phyloP scores from a whole-genome alignment of 1,140 invertebrate genomes.

The Lucilia sericata region DNA sequence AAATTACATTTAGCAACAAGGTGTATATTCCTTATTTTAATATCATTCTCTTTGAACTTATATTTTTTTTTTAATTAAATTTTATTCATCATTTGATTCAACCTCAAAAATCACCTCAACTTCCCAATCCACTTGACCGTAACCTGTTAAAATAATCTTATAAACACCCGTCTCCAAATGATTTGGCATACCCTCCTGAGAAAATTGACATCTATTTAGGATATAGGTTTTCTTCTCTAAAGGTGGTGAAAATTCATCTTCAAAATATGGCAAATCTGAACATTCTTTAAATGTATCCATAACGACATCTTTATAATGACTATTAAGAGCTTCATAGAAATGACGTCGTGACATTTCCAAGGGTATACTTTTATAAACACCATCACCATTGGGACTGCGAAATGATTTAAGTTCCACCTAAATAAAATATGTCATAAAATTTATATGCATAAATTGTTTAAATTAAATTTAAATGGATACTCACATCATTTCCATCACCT shows the following conservation, averaged over 20 bases:
- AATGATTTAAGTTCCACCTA: not conserved
- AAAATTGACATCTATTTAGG: slow-evolving; percentile 7
- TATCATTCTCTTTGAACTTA: too few species aligned
- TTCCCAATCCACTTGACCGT: slow-evolving; percentile 21
- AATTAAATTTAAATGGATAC: too few species aligned
- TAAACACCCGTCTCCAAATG: not conserved
- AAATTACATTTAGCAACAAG: too few species aligned
- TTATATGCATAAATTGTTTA: too few species aligned
- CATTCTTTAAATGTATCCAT: not conserved
- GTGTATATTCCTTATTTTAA: too few species aligned
- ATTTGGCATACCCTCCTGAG: not conserved
- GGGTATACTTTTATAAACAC: slow-evolving; percentile 54
- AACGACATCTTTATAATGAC: not conserved
- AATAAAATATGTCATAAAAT: too few species aligned
- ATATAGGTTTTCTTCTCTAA: slow-evolving; percentile 1
- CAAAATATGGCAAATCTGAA: slow-evolving; percentile 9
- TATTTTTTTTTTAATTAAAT: too few species aligned
- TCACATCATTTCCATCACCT: not conserved
- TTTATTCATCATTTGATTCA: not conserved
- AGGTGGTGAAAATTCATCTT: not conserved
- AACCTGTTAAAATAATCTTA: not conserved
- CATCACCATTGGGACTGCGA: slow-evolving; percentile 46
- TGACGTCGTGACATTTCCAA: slow-evolving; percentile 46
- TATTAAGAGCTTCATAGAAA: slow-evolving; percentile 29
- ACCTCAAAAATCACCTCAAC: not conserved